Evolutionary conservation across 2,113 vertebrate genomes (phyloP), one percentile per base, ranked within the genome.

Genomic region (Leptobrachium leishanense): DNA sequence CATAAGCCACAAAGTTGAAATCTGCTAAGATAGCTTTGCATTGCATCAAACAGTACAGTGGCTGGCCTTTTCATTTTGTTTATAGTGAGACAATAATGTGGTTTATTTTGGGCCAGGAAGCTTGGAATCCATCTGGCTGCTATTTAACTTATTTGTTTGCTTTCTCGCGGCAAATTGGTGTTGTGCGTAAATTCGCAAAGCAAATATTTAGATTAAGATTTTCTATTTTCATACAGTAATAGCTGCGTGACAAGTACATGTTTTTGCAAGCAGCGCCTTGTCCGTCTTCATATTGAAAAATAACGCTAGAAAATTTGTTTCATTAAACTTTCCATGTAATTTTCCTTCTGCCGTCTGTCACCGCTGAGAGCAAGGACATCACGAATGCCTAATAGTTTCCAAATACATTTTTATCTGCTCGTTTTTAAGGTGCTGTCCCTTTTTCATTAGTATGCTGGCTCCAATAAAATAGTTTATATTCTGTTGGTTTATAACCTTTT

Each of bases 131-230:
- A 42, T 44, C 39, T 54, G 74, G 63, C 73, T 31, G 40, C 31
- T 75, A 13, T 31, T 3, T 6, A 66, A 66, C 15, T 55, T 44
- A 53, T 67, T 40, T 75, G 63, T 75, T 75, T 76, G 74, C 39
- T 54, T 76, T 76, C 50, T 76, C 39, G 46, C 2, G 41, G 20
- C 74, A 57, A 53, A 55, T 20, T 53, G 74, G 64, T 67, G 63
- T 68, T 68, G 31, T 67, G 54, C 43, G 74, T 54, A 67, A 50
- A 67, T 76, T 67, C 74, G 13, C 42, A 43, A 63, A 64, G 31
- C 64, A 76, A 76, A 76, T 76, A 76, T 76, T 76, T 76, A 64
- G 31, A 68, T 76, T 20, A 76, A 50, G 64, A 20, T 76, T 76
- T 67, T 67, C 53, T 43, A 10, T 63, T 76, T 76, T 76, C 66